These are phyloP conservation scores for Hydrotaea cyrtoneurina DNA, from an alignment of 2,888 invertebrate species.

Conservation along the genomic window DNA sequence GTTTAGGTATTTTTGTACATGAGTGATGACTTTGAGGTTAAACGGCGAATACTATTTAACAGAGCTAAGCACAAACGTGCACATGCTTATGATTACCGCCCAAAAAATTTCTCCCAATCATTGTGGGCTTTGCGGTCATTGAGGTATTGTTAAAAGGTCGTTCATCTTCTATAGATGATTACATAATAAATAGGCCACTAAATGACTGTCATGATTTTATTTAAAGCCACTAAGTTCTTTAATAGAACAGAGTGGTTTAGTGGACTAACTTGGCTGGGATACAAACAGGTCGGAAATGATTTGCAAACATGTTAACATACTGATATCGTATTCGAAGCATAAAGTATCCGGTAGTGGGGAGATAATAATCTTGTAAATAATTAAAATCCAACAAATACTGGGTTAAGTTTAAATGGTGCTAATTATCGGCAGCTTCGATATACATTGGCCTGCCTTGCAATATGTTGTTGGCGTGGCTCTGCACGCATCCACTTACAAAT, in stretches of 20 bases:
- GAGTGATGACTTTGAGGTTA: constrained; percentile 26
- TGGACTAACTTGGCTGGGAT: background rate
- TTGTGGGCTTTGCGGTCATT: background rate
- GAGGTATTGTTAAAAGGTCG: constrained; percentile 13
- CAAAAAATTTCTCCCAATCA: background rate
- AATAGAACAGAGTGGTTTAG: too few species aligned
- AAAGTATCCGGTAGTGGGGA: too few species aligned
- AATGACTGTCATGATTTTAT: constrained; percentile 9
- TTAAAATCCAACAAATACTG: too few species aligned
- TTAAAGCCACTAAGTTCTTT: background rate
- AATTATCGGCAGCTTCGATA: too few species aligned
- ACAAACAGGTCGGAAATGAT: too few species aligned
- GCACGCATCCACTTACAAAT: too few species aligned
- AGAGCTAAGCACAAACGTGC: background rate
- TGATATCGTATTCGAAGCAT: too few species aligned
- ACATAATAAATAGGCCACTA: constrained; percentile 25
- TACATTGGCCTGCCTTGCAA: too few species aligned
- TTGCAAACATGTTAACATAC: too few species aligned
- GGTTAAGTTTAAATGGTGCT: too few species aligned
- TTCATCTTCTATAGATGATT: background rate
- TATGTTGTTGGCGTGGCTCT: too few species aligned
- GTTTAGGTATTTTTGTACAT: background rate
- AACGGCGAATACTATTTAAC: background rate
- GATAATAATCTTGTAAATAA: too few species aligned
- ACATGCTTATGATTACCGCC: background rate